Evolutionary conservation across 2,797 vertebrate genomes (phyloP), one percentile per base, ranked within the genome.

Genomic region (Chaetodon trifasciatus): DNA sequence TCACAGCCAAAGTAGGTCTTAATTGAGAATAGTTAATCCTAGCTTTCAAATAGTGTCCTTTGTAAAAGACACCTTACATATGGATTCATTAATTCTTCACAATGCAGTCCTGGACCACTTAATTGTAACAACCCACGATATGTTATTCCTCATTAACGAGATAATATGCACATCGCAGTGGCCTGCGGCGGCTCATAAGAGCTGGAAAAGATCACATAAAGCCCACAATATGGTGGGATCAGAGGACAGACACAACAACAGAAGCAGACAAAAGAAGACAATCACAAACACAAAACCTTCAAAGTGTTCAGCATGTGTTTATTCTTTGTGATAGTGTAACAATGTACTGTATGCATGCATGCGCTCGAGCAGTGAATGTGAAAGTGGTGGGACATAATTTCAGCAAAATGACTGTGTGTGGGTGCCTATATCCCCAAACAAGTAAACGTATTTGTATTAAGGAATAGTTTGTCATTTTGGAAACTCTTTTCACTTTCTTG

Each of bases 131-230:
- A 67, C 46, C 15, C 35, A 28, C 52, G 61, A 37, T 53, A 63
- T 65, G 23, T 52, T 55, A 46, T 39, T 53, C 39, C 28, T 63
- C 61, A 50, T 74, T 72, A 70, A 60, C 60, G 53, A 70, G 62
- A 74, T 55, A 46, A 85, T 50, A 53, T 66, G 71, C 7, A 47
- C 32, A 44, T 1, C 0, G 13, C 24, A 17, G 19, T 61, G 55
- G 72, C 79, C 67, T 35, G 32, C 57, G 49, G 82, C 12, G 1
- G 42, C 49, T 50, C 24, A 53, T 81, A 70, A 85, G 79, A 74
- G 42, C 57, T 58, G 46, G 24, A 69, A 57, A 67, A 56, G 39
- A 77, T 67, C 71, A 47, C 40, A 47, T 42, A 10, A 76, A 57
- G 67, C 17, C 32, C n/a, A 40, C 62, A 63, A 11, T 40, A 55